These are phyloP conservation scores for Acanthornis magna DNA, from an alignment of 2,797 vertebrate genomes.

Conservation along the genomic window DNA sequence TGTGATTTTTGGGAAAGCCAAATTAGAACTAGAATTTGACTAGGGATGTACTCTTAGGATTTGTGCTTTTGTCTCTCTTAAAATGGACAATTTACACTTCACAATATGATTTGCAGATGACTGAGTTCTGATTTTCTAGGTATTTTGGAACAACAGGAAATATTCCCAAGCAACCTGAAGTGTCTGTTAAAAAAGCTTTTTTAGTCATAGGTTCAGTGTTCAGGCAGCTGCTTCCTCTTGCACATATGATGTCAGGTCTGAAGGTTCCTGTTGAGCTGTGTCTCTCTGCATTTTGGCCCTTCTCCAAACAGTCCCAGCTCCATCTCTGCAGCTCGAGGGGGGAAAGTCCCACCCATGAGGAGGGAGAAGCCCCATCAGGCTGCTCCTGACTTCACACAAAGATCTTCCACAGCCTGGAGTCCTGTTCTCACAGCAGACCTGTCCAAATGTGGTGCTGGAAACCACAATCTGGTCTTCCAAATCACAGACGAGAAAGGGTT, in stretches of 20 bases:
- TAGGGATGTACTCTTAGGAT: not conserved
- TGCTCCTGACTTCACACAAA: not conserved
- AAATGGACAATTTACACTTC: not conserved
- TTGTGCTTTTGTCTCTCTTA: not conserved
- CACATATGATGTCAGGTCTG: rapidly evolving
- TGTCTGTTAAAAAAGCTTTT: not conserved
- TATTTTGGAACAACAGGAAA: not conserved
- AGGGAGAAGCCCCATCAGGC: not conserved
- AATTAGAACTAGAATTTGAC: not conserved
- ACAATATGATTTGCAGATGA: not conserved
- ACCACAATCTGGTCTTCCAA: not conserved
- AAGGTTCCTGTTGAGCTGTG: not conserved
- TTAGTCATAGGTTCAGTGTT: not conserved
- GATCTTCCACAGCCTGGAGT: not conserved
- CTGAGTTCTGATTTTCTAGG: not conserved
- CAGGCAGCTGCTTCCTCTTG: not conserved
- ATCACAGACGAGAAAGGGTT: not conserved
- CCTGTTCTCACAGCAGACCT: not conserved
- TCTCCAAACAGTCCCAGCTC: not conserved
- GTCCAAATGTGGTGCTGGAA: not conserved
- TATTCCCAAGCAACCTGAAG: not conserved
- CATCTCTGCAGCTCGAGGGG: not conserved
- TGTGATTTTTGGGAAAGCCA: not conserved
- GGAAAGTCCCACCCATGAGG: not conserved
- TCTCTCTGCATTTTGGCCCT: not conserved